Base-by-base conservation (phyloP, 92 coral and sea anemone species). In the Phenganax stokvisi region DNA sequence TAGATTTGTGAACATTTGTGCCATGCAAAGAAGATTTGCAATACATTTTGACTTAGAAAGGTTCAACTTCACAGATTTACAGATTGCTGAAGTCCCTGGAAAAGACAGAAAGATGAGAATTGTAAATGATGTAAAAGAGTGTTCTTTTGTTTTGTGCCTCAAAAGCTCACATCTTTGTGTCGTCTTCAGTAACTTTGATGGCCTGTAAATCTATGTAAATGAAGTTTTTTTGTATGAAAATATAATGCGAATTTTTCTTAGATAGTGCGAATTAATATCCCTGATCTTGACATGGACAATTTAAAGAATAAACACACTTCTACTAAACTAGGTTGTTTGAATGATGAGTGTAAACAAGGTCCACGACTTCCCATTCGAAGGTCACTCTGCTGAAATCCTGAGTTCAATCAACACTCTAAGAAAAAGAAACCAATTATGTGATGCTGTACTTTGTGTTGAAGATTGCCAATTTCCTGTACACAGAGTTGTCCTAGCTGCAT, bases 401-500 rank as follows among this genome's bases (percentile, higher is more conserved):
- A 82, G 71, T 54, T 85, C 98, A 29, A 94, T 94, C 69, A 94
- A 94, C 82, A 81, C 58, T 57, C 88, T 94, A 7, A 82, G 98
- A 10, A 94, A 94, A 76, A 83, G 81, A 61, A 83, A 51, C 47
- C 89, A 90, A 66, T 87, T 94, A 5, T 94, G 98, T 76, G 98
- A 94, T 71, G 91, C 90, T 0, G 86, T 87, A 51, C 88, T 94
- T 1, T 77, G 84, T 77, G 98, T 94, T 1, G 97, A 84, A 30
- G 87, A 80, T 30, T 76, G 87, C 76, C 88, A 94, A 20, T 94
- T 94, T 60, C 96, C 90, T 25, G 97, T 93, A 12, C 98, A 94
- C 70, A 90, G 98, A 56, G 89, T 94, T 20, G 89, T 94, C 15
- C 85, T 94, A 30, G 89, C 97, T 31, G 97, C 98, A 15, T 94